Percentiles rank a stretch among this genome's conserved stretches.
These are phyloP conservation scores for Eufriesea mexicana DNA, from an alignment of 1,140 invertebrate species.

Conservation along the genomic window DNA sequence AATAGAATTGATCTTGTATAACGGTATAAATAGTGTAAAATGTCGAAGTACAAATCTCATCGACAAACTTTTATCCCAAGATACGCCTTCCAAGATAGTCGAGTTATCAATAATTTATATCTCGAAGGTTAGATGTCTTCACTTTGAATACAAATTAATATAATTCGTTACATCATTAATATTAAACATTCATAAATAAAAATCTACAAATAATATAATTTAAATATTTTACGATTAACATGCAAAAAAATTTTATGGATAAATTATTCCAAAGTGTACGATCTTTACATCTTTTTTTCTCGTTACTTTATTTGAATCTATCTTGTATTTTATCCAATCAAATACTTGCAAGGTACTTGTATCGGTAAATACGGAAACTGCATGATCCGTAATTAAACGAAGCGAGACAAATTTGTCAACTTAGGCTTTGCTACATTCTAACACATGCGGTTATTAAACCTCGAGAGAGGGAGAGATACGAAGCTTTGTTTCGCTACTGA, in stretches of 20 bases:
- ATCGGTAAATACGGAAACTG: constrained; percentile 5
- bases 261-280: too few species aligned
- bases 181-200: too few species aligned
- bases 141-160: background rate
- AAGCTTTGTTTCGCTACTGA: constrained; percentile 2
- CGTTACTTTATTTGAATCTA: background rate
- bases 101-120: background rate
- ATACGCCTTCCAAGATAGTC: background rate
- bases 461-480: constrained; percentile 17
- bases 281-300: too few species aligned
- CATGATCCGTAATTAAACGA: background rate
- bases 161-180: too few species aligned
- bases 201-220: background rate
- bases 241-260: too few species aligned
- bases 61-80: background rate
- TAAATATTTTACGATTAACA: background rate
- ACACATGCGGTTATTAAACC: constrained; percentile 17
- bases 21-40: too few species aligned
- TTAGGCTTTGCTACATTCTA: background rate
- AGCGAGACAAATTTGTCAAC: background rate
- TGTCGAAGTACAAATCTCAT: background rate
- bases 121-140: background rate
- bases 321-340: too few species aligned
- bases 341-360: too few species aligned
- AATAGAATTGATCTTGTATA: background rate